Evolutionary conservation across 2,888 invertebrate species (phyloP), one percentile per base, ranked within the genome.

Genomic region (Oscheius sp.): DNA sequence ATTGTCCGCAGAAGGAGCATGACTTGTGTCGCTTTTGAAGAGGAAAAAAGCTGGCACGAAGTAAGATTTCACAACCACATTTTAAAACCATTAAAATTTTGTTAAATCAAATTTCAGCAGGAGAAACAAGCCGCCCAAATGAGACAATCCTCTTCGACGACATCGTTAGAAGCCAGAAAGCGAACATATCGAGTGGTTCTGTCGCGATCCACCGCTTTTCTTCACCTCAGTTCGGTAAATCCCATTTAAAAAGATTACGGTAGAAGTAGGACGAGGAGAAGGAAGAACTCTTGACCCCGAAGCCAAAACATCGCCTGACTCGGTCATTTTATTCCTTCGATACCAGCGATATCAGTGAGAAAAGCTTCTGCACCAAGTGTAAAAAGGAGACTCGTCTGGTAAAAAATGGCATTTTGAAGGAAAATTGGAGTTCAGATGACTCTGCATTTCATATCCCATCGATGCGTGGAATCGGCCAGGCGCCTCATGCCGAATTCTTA

Each of bases 261-360:
- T n/a, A n/a, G n/a, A n/a, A n/a, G 9, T 21, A 66, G 66, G 52
- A 66, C 29, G 66, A 66, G 16, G 66, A 66, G 29, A 66, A 52
- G 29, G 66, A 66, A 29, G 66, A 66, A 49, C n/a, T 66, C 5
- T 27, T 66, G 29, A 49, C 66, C 2, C 52, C 49, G 18, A 49
- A 21, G 35, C 66, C 66, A 18, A n/a, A 21, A 25, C 49, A 25
- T 18, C 21, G 27, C 3, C 66, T 66, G 27, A 66, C 59, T 27
- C 35, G 72, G 21, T 66, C 72, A 25, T 66, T 72, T 18, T 59
- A 72, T 16, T 56, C 72, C 27, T 72, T 72, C 46, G 72, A 72
- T 49, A 66, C 72, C 45, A 55, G 49, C 18, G 72, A 72, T 16
- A 35, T 71, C 25, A 53, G 61, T 12, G 72, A 72, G 29, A 53